phyloP scores from a whole-genome alignment of 2,113 vertebrate species.

The Narcine bancroftii region DNA sequence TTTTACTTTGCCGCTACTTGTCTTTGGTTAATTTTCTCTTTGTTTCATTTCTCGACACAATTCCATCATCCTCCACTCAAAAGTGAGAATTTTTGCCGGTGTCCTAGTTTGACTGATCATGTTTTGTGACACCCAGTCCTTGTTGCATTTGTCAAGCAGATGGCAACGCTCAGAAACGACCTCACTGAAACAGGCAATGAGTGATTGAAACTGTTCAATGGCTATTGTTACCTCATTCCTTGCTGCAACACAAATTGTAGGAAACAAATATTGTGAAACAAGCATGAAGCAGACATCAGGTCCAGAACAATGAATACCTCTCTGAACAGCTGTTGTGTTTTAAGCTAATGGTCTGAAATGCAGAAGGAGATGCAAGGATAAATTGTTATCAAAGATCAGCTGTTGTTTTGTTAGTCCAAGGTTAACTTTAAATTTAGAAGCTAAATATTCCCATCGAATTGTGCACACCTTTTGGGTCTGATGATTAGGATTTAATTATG shows the following conservation, averaged over 20 bases:
- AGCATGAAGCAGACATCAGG: not conserved
- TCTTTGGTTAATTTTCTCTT: not conserved
- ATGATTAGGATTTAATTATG: not conserved
- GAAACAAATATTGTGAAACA: not conserved
- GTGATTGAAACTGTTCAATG: not conserved
- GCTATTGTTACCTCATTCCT: not conserved
- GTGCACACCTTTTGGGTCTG: no score
- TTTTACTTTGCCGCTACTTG: not conserved
- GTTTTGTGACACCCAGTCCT: not conserved
- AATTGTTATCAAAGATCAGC: not conserved
- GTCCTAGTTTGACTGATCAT: not conserved
- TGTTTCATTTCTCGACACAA: not conserved
- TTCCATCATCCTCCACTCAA: not conserved
- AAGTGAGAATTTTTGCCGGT: not conserved
- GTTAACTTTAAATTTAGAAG: not conserved
- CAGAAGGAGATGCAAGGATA: not conserved
- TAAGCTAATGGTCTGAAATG: not conserved
- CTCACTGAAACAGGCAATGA: not conserved
- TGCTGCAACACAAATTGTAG: not conserved
- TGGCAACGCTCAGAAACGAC: not conserved
- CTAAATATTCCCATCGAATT: not conserved
- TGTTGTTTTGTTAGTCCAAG: not conserved
- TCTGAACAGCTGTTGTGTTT: not conserved
- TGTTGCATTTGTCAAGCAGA: no score
- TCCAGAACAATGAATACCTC: not conserved